Evolutionary conservation across 2,113 vertebrate genomes (phyloP).

Genomic region (Papio anubis): DNA sequence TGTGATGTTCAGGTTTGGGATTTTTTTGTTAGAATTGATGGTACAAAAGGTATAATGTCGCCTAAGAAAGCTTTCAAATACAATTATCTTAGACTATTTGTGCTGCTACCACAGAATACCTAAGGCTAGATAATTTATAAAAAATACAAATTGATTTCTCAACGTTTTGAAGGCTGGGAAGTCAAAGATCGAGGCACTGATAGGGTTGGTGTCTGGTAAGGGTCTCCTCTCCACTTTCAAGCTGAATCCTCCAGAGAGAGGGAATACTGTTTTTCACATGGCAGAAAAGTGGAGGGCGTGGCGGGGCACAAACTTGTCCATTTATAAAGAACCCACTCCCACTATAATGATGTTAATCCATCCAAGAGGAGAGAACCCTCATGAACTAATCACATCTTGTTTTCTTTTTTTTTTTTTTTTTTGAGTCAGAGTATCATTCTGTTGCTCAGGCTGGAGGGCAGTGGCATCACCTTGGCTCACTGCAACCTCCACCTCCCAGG

Average conservation of each 20-base stretch:
- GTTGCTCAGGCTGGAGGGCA: too few relatives aligned
- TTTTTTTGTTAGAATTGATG: not conserved
- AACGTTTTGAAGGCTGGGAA: not conserved
- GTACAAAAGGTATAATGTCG: not conserved
- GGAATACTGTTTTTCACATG: not conserved
- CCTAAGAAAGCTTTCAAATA: not conserved
- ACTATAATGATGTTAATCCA: not conserved
- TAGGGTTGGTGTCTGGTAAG: not conserved
- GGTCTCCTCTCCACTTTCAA: not conserved
- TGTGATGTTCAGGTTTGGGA: not conserved
- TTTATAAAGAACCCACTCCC: too few relatives aligned
- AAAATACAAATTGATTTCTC: not conserved
- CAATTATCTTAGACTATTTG: not conserved
- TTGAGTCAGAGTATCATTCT: too few relatives aligned
- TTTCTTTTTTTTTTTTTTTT: not conserved
- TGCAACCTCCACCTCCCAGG: too few relatives aligned
- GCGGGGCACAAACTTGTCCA: not conserved
- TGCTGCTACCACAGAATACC: not conserved
- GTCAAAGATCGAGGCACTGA: rapidly evolving
- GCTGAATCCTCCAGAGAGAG: not conserved
- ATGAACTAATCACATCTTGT: not conserved
- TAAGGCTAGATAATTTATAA: not conserved
- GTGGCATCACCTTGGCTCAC: too few relatives aligned
- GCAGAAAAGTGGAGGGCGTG: not conserved
- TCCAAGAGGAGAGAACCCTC: not conserved